Evolutionary conservation across 2,888 invertebrate genomes (phyloP).

Genomic region (Synergus gifuensis): DNA sequence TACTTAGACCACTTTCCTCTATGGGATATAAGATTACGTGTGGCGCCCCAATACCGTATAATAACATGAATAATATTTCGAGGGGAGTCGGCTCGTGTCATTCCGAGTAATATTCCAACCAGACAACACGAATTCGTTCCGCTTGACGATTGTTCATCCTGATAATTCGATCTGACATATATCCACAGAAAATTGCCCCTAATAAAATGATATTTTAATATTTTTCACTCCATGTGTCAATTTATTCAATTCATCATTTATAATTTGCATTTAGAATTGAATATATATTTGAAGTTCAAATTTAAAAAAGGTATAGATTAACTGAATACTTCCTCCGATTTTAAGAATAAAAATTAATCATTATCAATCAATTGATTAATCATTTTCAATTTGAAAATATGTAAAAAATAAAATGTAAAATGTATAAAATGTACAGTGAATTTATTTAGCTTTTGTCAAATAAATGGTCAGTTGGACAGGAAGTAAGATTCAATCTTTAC

Average conservation of each 20-base stretch:
- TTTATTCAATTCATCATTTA: background rate
- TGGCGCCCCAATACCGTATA: constrained; percentile 58
- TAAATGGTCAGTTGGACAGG: constrained; percentile 3
- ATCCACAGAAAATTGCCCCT: constrained; percentile 32
- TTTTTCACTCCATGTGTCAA: background rate
- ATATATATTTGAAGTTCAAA: background rate
- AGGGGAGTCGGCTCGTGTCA: constrained; percentile 54
- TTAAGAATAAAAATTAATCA: background rate
- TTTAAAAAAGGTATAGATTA: too few relatives aligned
- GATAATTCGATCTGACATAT: constrained; percentile 37
- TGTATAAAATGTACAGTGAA: background rate
- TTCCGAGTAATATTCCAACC: constrained; percentile 63
- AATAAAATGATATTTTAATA: constrained; percentile 39
- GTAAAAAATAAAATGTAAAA: too few relatives aligned
- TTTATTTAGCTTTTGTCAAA: background rate
- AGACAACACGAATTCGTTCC: constrained; percentile 60
- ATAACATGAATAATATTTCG: constrained; percentile 67
- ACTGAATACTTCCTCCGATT: too few relatives aligned
- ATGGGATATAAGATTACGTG: constrained; percentile 57
- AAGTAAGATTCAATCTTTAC: constrained; percentile 6
- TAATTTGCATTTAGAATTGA: background rate
- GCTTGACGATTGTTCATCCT: constrained; percentile 40
- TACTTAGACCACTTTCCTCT: constrained; percentile 44
- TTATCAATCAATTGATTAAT: background rate
- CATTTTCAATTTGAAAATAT: background rate